Percentiles rank a stretch among this genome's conserved stretches.
These are phyloP conservation scores for Oscheius sp. DNA, from an alignment of 2,888 invertebrate species.

Conservation along the genomic window DNA sequence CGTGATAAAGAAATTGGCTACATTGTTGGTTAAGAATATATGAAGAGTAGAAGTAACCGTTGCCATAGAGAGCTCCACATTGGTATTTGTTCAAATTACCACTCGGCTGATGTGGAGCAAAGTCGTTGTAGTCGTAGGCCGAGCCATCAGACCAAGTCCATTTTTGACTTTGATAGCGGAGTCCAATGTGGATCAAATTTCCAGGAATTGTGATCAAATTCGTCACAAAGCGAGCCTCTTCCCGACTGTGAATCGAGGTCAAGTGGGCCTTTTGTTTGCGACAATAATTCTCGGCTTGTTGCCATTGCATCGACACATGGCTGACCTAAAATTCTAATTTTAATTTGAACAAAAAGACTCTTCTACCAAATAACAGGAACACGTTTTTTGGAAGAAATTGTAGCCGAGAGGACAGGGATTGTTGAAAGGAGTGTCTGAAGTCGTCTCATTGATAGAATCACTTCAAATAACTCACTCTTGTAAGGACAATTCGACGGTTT, in stretches of 20 bases:
- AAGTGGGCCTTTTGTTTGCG: not conserved
- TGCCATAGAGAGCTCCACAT: slow-evolving; percentile 3
- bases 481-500: not conserved
- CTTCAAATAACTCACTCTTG: not conserved
- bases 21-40: not conserved
- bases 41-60: not conserved
- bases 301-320: not conserved
- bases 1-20: not conserved
- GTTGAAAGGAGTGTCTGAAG: not conserved
- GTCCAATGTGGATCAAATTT: not conserved
- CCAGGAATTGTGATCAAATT: not conserved
- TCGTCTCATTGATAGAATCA: no score
- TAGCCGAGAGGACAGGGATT: not conserved
- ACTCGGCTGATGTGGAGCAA: not conserved
- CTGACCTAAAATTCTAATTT: not conserved
- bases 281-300: not conserved
- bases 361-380: not conserved
- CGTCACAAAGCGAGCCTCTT: not conserved
- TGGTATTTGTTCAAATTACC: no score
- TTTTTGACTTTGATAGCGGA: not conserved
- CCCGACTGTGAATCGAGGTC: not conserved
- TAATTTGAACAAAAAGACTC: not conserved
- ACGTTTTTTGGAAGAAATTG: not conserved
- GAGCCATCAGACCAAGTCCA: slow-evolving; percentile 13
- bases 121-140: not conserved